phyloP scores from a whole-genome alignment of 2,888 invertebrate species.

The Papilio protenor region DNA sequence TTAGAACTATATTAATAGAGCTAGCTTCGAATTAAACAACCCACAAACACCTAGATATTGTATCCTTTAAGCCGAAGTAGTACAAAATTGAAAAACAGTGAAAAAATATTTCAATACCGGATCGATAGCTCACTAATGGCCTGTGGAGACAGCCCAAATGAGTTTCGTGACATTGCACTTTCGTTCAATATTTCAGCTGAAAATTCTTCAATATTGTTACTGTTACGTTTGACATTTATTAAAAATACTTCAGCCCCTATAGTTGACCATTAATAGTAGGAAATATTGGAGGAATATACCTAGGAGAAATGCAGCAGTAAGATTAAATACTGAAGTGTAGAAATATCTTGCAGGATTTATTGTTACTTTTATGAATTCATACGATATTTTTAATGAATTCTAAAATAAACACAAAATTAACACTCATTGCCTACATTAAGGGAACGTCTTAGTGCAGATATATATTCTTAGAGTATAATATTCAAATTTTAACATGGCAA shows the following conservation, averaged over 20 bases:
- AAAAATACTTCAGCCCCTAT: constrained; percentile 30
- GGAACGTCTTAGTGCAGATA: too few species aligned
- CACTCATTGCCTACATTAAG: too few species aligned
- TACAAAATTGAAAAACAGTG: neutral
- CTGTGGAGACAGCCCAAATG: constrained; percentile 27
- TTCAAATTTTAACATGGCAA: too few species aligned
- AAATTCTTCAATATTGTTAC: constrained; percentile 20
- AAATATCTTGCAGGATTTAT: neutral
- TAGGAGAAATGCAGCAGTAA: neutral
- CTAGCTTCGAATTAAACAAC: neutral
- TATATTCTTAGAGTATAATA: too few species aligned
- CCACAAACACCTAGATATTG: neutral
- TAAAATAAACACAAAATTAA: too few species aligned
- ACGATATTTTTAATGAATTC: too few species aligned
- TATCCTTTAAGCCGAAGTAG: neutral
- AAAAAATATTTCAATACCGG: constrained; percentile 12
- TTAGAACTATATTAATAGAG: neutral
- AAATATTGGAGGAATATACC: neutral
- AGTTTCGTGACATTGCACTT: constrained; percentile 37
- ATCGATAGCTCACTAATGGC: constrained; percentile 23
- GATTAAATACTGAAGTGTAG: neutral
- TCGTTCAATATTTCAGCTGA: constrained; percentile 23
- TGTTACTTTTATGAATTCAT: too few species aligned
- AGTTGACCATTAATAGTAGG: neutral
- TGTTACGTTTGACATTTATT: constrained; percentile 35